These are phyloP conservation scores for Drosophila miranda DNA, from an alignment of 1,140 invertebrate species.

Conservation along the genomic window DNA sequence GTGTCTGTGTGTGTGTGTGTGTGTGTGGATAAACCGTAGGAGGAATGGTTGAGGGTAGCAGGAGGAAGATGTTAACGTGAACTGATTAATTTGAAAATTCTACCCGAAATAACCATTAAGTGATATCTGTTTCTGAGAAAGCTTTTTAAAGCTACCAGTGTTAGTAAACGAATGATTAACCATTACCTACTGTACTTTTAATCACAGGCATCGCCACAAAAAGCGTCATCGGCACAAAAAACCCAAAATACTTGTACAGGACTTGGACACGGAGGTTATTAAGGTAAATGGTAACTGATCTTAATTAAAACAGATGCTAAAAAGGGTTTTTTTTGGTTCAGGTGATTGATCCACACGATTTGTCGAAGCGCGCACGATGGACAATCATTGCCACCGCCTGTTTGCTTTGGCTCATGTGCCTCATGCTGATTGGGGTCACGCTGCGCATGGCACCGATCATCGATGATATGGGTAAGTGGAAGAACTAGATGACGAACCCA, in stretches of 20 bases:
- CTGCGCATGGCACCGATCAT: constrained; percentile 95
- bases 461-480: constrained; percentile 93
- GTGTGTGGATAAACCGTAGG: too few species aligned
- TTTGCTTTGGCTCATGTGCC: constrained; percentile 91
- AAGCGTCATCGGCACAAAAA: constrained; percentile 82
- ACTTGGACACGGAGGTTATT: constrained; percentile 79
- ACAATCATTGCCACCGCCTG: constrained; percentile 94
- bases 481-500: neutral
- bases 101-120: constrained; percentile 10
- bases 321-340: constrained; percentile 33
- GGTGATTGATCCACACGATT: constrained; percentile 88
- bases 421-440: constrained; percentile 93
- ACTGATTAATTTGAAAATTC: constrained; percentile 43
- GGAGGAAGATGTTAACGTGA: neutral
- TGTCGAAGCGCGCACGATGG: constrained; percentile 91
- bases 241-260: constrained; percentile 81
- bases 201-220: constrained; percentile 75
- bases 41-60: neutral
- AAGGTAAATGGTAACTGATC: constrained; percentile 52
- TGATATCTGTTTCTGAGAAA: too few species aligned
- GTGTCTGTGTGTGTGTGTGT: neutral
- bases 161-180: too few species aligned
- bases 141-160: too few species aligned
- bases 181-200: neutral
- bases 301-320: neutral